phyloP scores from a whole-genome alignment of 2,888 invertebrate genomes.

The Chesias legatella region DNA sequence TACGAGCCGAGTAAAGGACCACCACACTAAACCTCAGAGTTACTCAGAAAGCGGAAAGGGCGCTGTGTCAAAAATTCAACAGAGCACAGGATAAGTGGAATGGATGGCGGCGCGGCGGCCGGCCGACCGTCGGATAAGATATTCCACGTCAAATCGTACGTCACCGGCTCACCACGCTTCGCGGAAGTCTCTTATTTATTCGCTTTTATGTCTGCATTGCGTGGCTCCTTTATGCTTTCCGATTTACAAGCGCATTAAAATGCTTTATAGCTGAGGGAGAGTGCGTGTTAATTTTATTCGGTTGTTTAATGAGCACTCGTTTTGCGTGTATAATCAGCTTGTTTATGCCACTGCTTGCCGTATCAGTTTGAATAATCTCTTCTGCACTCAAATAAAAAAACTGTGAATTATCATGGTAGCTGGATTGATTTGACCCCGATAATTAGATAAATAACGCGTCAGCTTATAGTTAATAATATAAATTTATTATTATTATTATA shows the following conservation, averaged over 20 bases:
- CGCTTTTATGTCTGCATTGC: conserved; percentile 67
- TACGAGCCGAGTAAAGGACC: conserved; percentile 57
- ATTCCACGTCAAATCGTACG: conserved; percentile 78
- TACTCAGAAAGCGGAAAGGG: conserved; percentile 63
- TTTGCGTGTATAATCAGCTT: conserved; percentile 11
- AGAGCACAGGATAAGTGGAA: conserved; percentile 76
- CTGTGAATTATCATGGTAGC: too few relatives aligned
- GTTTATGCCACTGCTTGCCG: too few relatives aligned
- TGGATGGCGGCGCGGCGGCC: conserved; percentile 71
- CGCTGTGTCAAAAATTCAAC: conserved; percentile 78
- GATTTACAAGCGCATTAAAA: conserved; percentile 57
- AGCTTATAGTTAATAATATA: too few relatives aligned
- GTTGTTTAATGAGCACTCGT: conserved; percentile 26
- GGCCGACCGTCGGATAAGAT: conserved; percentile 71
- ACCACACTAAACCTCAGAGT: conserved; percentile 64
- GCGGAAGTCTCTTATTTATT: conserved; percentile 77
- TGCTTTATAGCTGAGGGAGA: conserved; percentile 43
- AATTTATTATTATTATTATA: too few relatives aligned
- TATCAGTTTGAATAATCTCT: too few relatives aligned
- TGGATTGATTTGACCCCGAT: too few relatives aligned
- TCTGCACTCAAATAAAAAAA: too few relatives aligned
- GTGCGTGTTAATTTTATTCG: conserved; percentile 35
- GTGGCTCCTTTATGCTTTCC: conserved; percentile 62
- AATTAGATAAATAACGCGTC: too few relatives aligned
- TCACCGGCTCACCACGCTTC: conserved; percentile 72